Evolutionary conservation across 1,140 invertebrate genomes (phyloP).

Genomic region (Drosophila suzukii): DNA sequence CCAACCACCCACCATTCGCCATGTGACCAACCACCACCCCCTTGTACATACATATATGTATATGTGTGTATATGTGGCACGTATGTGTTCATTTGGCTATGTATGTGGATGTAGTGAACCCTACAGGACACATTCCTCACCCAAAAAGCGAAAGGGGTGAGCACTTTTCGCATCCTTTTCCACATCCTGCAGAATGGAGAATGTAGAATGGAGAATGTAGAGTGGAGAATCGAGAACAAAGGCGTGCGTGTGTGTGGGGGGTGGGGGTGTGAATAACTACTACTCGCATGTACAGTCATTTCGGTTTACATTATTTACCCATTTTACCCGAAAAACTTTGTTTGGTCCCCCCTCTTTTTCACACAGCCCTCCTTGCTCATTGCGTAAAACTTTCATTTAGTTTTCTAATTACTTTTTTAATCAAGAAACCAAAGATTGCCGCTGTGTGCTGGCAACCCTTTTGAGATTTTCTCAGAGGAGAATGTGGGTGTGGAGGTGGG

Average conservation of each 20-base stretch:
- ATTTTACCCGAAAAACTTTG: conserved; percentile 59
- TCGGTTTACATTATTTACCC: conserved; percentile 79
- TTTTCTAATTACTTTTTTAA: conserved; percentile 83
- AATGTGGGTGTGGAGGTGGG: neutral
- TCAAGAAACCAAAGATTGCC: conserved; percentile 75
- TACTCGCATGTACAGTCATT: conserved; percentile 75
- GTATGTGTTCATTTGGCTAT: conserved; percentile 69
- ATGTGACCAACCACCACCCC: conserved; percentile 51
- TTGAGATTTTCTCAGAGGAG: conserved; percentile 10
- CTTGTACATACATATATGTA: neutral
- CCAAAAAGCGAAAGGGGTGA: conserved; percentile 55
- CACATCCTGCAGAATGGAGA: conserved; percentile 1
- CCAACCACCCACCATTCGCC: conserved; percentile 6
- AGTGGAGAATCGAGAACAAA: conserved; percentile 50
- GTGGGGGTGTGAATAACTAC: conserved; percentile 48
- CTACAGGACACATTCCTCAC: conserved; percentile 78
- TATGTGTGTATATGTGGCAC: conserved; percentile 12
- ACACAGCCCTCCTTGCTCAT: neutral
- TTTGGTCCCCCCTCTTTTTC: neutral
- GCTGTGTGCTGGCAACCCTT: conserved; percentile 44
- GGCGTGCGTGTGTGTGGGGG: conserved; percentile 19
- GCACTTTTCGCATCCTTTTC: conserved; percentile 10
- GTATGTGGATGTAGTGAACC: conserved; percentile 64
- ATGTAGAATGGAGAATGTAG: no score
- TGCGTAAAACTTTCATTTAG: conserved; percentile 81